Base-by-base conservation (phyloP, 2,888 invertebrate species). In the Gymnosoma rotundatum region DNA sequence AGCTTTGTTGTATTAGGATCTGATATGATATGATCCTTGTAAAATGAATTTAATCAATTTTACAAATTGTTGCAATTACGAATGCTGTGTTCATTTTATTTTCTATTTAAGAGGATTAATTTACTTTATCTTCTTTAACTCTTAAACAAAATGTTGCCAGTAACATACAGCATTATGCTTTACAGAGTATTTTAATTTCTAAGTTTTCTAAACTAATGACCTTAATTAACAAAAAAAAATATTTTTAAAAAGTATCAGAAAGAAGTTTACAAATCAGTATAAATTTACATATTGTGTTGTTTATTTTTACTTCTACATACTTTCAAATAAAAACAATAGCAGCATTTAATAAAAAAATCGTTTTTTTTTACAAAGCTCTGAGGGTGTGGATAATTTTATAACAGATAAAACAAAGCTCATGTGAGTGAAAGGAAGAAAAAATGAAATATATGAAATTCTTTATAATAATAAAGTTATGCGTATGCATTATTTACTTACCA, bases 401-500 rank as follows among this genome's bases (percentile, higher is more conserved):
- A 61, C 50, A 38, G 18, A 16, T 72, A 36, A 60, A 60, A 60
- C 4, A 61, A 38, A 38, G 36, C n/a, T 20, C 4, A 48, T 21
- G 42, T 25, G 20, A 64, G 56, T 36, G 21, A 58, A 52, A 50
- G 25, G 2, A 38, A 56, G 38, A 32, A 1, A 42, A 18, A n/a
- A 16, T 16, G 18, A 42, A 48, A 9, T 12, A n/a, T 10, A 21
- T 6, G 8, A 54, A 69, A 70, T 61, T 78, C 20, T 60, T 45
- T 2, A 56, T 18, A 63, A 16, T 48, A 61, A 63, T 63, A 48
- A 54, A 70, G 64, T 79, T 73, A 73, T 73, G 54, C 66, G 73
- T 67, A 54, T 66, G 50, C 73, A 67, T 74, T 74, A 80, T 74
- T 80, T 67, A 67, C 80, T 67, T 73, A 61, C 66, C 60, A 61